Percentiles rank a stretch among this genome's conserved stretches.
These are phyloP conservation scores for Discoglossus pictus DNA, from an alignment of 2,797 vertebrate species.

Conservation along the genomic window DNA sequence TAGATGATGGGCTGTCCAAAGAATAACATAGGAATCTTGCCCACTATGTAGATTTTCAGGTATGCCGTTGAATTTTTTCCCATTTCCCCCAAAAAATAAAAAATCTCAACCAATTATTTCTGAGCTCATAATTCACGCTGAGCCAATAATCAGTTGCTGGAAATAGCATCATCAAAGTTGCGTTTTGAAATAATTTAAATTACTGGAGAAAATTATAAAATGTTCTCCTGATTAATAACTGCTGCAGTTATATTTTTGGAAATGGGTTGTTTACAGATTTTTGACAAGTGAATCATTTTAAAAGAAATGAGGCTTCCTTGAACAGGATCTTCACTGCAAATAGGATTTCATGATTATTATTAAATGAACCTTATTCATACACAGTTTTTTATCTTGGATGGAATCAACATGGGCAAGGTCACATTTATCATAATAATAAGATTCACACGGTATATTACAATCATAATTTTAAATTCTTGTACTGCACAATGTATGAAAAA, in stretches of 20 bases:
- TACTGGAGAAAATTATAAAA: constrained; percentile 7
- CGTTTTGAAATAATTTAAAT: background rate
- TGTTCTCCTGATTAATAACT: constrained; percentile 17
- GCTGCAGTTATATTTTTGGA: constrained; percentile 1
- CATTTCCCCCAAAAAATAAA: no score
- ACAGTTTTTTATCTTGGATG: background rate
- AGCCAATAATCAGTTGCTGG: background rate
- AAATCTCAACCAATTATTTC: no score
- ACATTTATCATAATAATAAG: constrained; percentile 1
- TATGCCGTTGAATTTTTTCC: no score
- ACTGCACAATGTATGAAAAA: no score
- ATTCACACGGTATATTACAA: background rate
- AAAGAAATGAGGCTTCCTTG: constrained; percentile 1
- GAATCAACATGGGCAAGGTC: constrained; percentile 16
- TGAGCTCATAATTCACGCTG: background rate
- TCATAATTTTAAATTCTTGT: no score
- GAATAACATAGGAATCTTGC: no score
- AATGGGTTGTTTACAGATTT: background rate
- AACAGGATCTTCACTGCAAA: background rate
- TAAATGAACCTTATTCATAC: background rate
- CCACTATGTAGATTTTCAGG: no score
- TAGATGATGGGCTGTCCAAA: no score
- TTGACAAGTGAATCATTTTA: constrained; percentile 6
- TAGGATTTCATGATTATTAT: background rate
- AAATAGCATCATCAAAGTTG: background rate